These are phyloP conservation scores for Saccopteryx bilineata DNA, from an alignment of 2,113 vertebrate species.

Conservation along the genomic window DNA sequence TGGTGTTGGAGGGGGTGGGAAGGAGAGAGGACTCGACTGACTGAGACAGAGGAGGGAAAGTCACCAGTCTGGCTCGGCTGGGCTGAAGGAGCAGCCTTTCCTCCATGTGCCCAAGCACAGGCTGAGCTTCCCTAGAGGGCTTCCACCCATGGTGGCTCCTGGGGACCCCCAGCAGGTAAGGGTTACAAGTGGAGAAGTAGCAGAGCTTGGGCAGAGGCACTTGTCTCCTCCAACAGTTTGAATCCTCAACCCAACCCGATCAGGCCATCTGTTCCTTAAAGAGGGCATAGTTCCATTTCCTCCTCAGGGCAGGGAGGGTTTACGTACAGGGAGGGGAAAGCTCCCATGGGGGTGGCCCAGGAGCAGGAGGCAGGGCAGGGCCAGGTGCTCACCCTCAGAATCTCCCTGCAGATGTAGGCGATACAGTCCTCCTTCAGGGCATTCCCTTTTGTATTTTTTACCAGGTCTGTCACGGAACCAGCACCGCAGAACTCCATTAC, in stretches of 20 bases:
- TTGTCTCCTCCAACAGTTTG: not conserved
- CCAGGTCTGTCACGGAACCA: constrained; percentile 95
- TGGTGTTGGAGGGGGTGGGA: not conserved
- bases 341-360: not conserved
- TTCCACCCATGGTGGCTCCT: not conserved
- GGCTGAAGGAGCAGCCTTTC: not conserved
- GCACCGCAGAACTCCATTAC: constrained; percentile 98
- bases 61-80: not conserved
- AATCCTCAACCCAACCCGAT: not conserved
- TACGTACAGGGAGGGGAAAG: not conserved
- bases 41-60: not conserved
- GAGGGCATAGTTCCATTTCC: not conserved
- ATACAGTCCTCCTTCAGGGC: constrained; percentile 96
- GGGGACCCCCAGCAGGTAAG: not conserved
- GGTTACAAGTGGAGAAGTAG: not conserved
- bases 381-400: constrained; percentile 90
- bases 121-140: not conserved
- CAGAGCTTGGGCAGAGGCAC: not conserved
- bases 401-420: constrained; percentile 96
- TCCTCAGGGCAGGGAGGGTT: not conserved
- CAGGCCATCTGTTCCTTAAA: not conserved
- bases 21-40: not conserved
- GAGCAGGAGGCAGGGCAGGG: too few relatives aligned
- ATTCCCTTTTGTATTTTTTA: constrained; percentile 96
- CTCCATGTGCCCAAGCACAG: not conserved